Conservation (phyloP, 1,140 invertebrate genomes). For the Macrocentrus cingulum region DNA sequence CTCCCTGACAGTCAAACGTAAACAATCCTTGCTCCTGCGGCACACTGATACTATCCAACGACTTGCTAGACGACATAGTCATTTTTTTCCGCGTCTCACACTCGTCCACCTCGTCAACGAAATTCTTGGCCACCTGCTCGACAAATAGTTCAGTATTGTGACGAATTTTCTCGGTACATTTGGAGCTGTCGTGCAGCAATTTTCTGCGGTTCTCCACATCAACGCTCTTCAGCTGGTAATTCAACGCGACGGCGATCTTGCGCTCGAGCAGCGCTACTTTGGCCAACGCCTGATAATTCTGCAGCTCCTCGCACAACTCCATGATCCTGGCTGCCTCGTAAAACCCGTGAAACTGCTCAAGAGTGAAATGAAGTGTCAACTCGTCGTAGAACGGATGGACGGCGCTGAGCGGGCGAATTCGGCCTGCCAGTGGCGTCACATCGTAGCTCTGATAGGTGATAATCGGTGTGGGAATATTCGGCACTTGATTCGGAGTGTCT, state of each 20-base stretch:
- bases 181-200: constrained; percentile 15
- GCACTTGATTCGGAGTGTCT: constrained; percentile 56
- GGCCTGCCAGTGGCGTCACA: constrained; percentile 43
- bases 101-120: constrained; percentile 51
- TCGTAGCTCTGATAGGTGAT: constrained; percentile 54
- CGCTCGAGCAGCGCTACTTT: constrained; percentile 55
- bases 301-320: constrained; percentile 53
- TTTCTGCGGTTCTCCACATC: too few species aligned
- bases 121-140: constrained; percentile 50
- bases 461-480: constrained; percentile 51
- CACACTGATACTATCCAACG: constrained; percentile 49
- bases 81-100: constrained; percentile 43
- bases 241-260: constrained; percentile 50
- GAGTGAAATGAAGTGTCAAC: constrained; percentile 59
- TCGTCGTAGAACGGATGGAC: constrained; percentile 46
- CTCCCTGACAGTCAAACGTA: constrained; percentile 58
- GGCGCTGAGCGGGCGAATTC: constrained; percentile 40
- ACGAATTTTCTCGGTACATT: constrained; percentile 20
- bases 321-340: constrained; percentile 59
- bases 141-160: constrained; percentile 47
- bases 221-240: constrained; percentile 53
- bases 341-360: constrained; percentile 61
- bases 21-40: constrained; percentile 50
- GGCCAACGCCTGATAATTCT: constrained; percentile 57
- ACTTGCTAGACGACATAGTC: constrained; percentile 54